phyloP scores from a whole-genome alignment of 2,113 vertebrate genomes.

The Saccopteryx leptura region DNA sequence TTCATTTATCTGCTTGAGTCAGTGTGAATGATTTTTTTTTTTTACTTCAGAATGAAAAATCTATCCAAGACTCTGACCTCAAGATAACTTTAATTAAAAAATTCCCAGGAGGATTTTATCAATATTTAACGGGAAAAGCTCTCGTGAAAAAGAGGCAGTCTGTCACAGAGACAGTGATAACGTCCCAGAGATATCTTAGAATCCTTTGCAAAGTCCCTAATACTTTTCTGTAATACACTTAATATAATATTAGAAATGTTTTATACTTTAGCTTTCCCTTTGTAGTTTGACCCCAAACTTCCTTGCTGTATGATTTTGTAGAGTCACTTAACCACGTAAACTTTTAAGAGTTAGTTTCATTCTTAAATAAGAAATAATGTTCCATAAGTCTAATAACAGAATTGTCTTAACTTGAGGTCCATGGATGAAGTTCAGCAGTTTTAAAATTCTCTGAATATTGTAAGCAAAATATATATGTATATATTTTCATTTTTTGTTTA shows the following conservation, averaged over 20 bases:
- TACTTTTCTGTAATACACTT: background rate
- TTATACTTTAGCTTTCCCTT: background rate
- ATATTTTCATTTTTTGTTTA: conserved; percentile 20
- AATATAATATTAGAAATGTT: conserved; percentile 21
- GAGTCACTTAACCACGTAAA: background rate
- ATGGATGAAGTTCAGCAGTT: conserved; percentile 3
- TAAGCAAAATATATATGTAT: background rate
- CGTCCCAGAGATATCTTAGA: background rate
- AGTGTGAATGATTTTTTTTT: background rate
- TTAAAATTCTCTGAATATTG: background rate
- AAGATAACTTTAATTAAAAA: conserved; percentile 69
- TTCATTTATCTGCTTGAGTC: background rate
- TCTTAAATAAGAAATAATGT: background rate
- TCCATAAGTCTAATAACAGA: background rate
- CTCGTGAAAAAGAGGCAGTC: background rate
- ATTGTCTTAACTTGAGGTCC: conserved; percentile 44
- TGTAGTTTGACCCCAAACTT: background rate
- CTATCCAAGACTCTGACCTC: conserved; percentile 3
- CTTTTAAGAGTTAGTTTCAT: background rate
- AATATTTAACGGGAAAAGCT: conserved; percentile 50
- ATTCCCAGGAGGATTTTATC: conserved; percentile 59
- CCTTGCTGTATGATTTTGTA: background rate
- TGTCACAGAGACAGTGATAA: background rate
- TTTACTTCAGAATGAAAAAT: conserved; percentile 19
- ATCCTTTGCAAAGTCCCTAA: background rate